A percentile compares a stretch with the other conserved stretches of the same genome.
These are phyloP conservation scores for Strix occidentalis DNA, from an alignment of 2,797 vertebrate species.

Conservation along the genomic window DNA sequence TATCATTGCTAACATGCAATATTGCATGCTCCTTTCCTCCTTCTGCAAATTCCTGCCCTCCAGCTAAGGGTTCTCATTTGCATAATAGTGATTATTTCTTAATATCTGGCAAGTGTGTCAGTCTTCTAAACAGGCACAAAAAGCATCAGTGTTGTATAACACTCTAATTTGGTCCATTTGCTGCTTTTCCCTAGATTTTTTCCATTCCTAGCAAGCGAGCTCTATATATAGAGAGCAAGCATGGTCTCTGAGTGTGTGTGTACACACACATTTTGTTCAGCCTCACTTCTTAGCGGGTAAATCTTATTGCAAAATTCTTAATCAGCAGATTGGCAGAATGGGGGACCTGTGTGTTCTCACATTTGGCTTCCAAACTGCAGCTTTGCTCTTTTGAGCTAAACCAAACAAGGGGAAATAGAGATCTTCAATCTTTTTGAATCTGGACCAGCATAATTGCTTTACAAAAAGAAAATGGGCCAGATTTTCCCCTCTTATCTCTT, in stretches of 20 bases:
- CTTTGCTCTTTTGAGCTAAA: background rate
- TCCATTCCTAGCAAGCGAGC: background rate
- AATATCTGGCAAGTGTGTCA: background rate
- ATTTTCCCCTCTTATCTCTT: conserved; percentile 32
- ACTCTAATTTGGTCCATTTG: background rate
- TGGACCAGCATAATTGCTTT: conserved; percentile 32
- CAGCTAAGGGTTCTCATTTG: background rate
- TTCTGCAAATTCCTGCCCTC: background rate
- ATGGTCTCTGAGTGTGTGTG: background rate
- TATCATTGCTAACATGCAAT: background rate
- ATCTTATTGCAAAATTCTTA: background rate
- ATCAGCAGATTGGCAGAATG: background rate
- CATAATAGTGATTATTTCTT: background rate
- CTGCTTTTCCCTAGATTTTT: background rate
- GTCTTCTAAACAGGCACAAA: background rate
- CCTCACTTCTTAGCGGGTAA: background rate
- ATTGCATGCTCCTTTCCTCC: background rate
- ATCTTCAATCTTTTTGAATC: conserved; percentile 33
- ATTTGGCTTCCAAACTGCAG: background rate
- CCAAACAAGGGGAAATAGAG: background rate
- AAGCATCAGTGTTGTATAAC: background rate
- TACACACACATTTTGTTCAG: background rate
- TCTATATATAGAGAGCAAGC: background rate
- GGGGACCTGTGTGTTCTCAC: background rate
- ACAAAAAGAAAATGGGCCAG: conserved; percentile 2